Conservation (phyloP, 2,888 invertebrate species). For the Cephus pygmeus region DNA sequence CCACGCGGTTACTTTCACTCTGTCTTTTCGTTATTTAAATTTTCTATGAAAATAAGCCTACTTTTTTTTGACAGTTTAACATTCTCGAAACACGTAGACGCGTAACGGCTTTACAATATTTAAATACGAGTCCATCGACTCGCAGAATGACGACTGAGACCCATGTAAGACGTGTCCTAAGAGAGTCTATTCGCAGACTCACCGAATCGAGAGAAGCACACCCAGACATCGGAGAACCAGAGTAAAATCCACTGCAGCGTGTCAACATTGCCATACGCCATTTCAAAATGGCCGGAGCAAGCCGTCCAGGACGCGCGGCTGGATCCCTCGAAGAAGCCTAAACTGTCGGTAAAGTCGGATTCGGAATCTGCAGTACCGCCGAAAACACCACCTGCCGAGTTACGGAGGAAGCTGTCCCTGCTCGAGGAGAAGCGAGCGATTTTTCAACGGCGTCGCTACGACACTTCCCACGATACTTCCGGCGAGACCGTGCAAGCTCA, state of each 20-base stretch:
- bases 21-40: background rate
- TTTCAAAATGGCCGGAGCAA: slow-evolving; percentile 67
- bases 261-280: slow-evolving; percentile 69
- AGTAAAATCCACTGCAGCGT: slow-evolving; percentile 64
- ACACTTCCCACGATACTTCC: slow-evolving; percentile 45
- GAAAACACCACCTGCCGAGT: slow-evolving; percentile 46
- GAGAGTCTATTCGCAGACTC: background rate
- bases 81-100: background rate
- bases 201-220: slow-evolving; percentile 13
- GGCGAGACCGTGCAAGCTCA: slow-evolving; percentile 49
- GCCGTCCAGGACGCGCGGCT: slow-evolving; percentile 4
- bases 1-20: background rate
- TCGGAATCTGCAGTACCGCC: slow-evolving; percentile 43
- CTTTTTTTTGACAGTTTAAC: background rate
- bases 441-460: slow-evolving; percentile 52
- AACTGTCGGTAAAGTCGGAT: slow-evolving; percentile 42
- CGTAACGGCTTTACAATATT: background rate
- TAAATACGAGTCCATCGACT: background rate
- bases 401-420: slow-evolving; percentile 50
- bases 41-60: background rate
- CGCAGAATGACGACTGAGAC: background rate
- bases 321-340: slow-evolving; percentile 27
- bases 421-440: slow-evolving; percentile 58
- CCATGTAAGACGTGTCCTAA: background rate
- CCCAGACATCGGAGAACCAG: slow-evolving; percentile 19